Base-by-base conservation (phyloP, 2,797 vertebrate genomes). In the Enteromius fasciolatus region DNA sequence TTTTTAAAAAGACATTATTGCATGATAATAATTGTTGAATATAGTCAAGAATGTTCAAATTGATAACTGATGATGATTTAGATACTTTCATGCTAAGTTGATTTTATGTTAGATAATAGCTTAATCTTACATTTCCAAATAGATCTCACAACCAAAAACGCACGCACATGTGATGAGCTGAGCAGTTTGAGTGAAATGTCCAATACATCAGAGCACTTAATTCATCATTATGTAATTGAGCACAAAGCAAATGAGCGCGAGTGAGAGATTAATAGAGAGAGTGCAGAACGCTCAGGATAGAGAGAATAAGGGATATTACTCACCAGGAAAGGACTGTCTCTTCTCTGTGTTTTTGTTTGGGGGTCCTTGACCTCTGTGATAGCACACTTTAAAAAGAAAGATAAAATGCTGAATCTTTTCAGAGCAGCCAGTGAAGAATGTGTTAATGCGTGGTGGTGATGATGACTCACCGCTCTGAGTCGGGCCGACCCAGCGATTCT, bases 381-480 rank as follows among this genome's bases (percentile, higher is more conserved):
- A 94, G 5, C 93, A 93, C 57, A 95, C 94, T 95, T 72, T 64
- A 81, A 77, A 63, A 84, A 82, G 12, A 75, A 20, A 83, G 46
- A 83, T 11, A 17, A 74, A 31, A 85, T 36, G 82, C 18, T 68
- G 78, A 87, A 84, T 57, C 9, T 10, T 76, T 39, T 72, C 39
- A 66, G 28, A 75, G 18, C 20, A 39, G 78, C 28, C 52, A 50
- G 48, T 39, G 25, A 57, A 36, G 80, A 74, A 23, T 28, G 57
- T 66, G 74, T 77, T 69, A 36, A 44, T 78, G 82, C 44, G 41
- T 69, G 64, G 79, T 33, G 31, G 4, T 33, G 39, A 75, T 39
- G 39, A 75, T 41, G 69, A 90, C 93, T 92, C 86, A 95, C 94
- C 94, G 17, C 94, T 95, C 84, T 95, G 93, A 14, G 93, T 95